A percentile compares a stretch with the other conserved stretches of the same genome.
phyloP scores from a whole-genome alignment of 2,113 vertebrate genomes.

The Xiphophorus maculatus region DNA sequence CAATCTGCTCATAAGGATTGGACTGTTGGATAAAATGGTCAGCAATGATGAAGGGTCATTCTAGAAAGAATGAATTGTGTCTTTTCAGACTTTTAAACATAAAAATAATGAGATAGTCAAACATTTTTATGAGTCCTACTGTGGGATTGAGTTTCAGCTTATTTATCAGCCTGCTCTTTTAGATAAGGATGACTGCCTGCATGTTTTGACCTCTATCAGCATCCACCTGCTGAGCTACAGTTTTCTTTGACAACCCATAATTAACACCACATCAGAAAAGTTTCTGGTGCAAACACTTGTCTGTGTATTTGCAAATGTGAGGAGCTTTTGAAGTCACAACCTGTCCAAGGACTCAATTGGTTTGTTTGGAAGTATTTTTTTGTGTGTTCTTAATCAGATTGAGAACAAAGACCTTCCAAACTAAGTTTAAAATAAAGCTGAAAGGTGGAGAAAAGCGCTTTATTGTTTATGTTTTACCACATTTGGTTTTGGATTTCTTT shows the following conservation, averaged over 20 bases:
- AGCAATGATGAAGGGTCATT: background rate
- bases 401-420: background rate
- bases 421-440: background rate
- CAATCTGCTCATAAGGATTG: background rate
- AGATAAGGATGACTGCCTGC: conserved; percentile 5
- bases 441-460: background rate
- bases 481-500: background rate
- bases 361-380: background rate
- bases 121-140: background rate
- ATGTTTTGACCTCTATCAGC: conserved; percentile 10
- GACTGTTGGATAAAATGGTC: background rate
- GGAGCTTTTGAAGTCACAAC: conserved; percentile 1
- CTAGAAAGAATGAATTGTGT: background rate
- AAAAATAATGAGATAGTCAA: background rate
- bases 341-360: background rate
- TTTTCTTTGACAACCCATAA: background rate
- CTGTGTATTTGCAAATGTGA: background rate
- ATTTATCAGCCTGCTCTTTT: background rate
- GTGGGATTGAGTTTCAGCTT: background rate
- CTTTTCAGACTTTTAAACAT: background rate
- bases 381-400: background rate
- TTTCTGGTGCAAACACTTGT: conserved; percentile 29
- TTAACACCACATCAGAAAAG: background rate
- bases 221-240: background rate
- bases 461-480: background rate